Conservation (phyloP, 2,888 invertebrate species). For the Unio pictorum region DNA sequence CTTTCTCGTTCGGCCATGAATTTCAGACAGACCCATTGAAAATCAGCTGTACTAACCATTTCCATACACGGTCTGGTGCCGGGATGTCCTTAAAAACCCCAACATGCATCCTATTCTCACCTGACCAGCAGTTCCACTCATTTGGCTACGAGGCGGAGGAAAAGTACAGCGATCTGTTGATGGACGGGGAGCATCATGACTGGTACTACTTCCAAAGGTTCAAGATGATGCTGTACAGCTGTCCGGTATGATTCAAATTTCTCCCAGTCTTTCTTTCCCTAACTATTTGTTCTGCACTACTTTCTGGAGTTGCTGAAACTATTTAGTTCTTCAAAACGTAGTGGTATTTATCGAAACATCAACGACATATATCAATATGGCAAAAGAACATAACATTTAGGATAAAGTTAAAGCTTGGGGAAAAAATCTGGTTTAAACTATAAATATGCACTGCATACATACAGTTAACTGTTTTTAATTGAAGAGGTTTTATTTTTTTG, state of each 20-base stretch:
- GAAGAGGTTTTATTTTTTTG: too few relatives aligned
- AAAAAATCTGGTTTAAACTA: too few relatives aligned
- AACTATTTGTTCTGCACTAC: too few relatives aligned
- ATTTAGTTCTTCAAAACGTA: too few relatives aligned
- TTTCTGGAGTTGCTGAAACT: too few relatives aligned
- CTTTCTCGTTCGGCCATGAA: not conserved
- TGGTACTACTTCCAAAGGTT: conserved; percentile 8
- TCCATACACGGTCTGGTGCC: not conserved
- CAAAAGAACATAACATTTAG: too few relatives aligned
- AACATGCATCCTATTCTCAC: conserved; percentile 2
- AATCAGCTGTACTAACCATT: not conserved
- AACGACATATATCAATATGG: too few relatives aligned
- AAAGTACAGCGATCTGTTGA: not conserved
- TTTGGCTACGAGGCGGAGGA: conserved; percentile 7
- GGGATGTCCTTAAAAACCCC: conserved; percentile 5
- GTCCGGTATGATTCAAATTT: not conserved
- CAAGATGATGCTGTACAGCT: conserved; percentile 7
- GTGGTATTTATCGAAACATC: too few relatives aligned
- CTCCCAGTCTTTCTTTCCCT: too few relatives aligned
- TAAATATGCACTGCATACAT: too few relatives aligned
- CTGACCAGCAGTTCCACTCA: not conserved
- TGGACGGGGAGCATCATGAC: not conserved
- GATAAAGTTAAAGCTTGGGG: too few relatives aligned
- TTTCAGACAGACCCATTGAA: not conserved
- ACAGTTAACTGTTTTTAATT: too few relatives aligned